phyloP scores from a whole-genome alignment of 2,797 vertebrate genomes.

The Tapirus indicus region DNA sequence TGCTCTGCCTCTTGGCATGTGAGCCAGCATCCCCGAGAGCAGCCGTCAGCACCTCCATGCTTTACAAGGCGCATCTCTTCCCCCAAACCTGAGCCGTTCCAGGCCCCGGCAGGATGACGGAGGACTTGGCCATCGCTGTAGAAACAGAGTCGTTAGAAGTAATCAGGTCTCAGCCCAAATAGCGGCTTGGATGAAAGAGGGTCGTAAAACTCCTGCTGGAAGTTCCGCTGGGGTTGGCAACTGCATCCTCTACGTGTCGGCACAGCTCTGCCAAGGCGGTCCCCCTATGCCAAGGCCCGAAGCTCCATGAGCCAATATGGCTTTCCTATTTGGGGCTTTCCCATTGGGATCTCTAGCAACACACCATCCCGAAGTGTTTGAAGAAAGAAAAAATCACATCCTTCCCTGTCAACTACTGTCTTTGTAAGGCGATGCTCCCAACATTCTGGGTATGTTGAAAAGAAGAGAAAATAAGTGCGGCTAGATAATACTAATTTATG shows the following conservation, averaged over 20 bases:
- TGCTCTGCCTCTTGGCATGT: background rate
- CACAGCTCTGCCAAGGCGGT: conserved; percentile 59
- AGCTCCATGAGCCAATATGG: conserved; percentile 24
- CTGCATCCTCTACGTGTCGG: background rate
- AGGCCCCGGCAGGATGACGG: conserved; percentile 68
- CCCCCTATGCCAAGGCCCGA: conserved; percentile 64
- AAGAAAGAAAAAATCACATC: background rate
- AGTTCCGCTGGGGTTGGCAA: conserved; percentile 35
- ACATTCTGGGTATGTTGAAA: accelerated
- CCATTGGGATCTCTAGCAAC: conserved; percentile 35
- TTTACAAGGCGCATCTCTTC: conserved; percentile 1
- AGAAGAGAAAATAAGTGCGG: background rate
- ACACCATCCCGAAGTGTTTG: background rate
- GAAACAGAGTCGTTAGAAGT: conserved; percentile 66
- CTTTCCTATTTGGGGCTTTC: conserved; percentile 64
- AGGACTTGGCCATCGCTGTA: conserved; percentile 56
- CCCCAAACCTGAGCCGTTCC: conserved; percentile 4
- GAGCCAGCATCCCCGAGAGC: background rate
- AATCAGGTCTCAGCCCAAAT: conserved; percentile 71
- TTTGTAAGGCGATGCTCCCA: background rate
- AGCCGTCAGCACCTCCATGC: background rate
- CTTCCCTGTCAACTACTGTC: conserved; percentile 3
- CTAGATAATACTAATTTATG: accelerated
- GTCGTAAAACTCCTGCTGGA: conserved; percentile 62
- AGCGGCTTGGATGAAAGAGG: conserved; percentile 63